Evolutionary conservation across 2,797 vertebrate species (phyloP), one percentile per base, ranked within the genome.

Genomic region (Clarias pachynema): DNA sequence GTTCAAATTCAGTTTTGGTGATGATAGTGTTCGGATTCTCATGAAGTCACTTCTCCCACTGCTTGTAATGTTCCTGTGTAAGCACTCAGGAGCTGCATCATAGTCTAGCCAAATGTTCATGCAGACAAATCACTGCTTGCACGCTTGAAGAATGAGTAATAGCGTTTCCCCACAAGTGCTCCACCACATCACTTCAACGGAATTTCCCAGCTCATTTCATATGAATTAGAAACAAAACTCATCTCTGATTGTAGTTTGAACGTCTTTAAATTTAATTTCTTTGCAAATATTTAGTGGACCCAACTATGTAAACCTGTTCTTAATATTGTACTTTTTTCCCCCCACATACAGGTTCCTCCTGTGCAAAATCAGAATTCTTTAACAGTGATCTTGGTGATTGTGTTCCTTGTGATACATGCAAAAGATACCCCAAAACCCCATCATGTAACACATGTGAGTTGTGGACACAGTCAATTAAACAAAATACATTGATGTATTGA

Each of bases 361-460:
- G 95, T 70, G 22, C 81, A 69, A 91, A 0, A n/a, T 91, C 86
- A 5, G 92, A 95, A 86, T 95, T 96, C 79, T 95, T 91, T 93
- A 96, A 91, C 90, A 88, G 90, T 1, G 95, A 96, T 79, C 26
- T 93, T 81, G 93, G 91, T 3, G 56, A 83, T 0, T 96, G 95
- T 63, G 84, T 96, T 68, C 87, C 93, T 2, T 96, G 95, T 85
- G 73, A 89, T 1, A 91, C 89, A 5, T 96, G 95, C 90, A 94
- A 93, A 87, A 89, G 94, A 87, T 96, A 93, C 85, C 95, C 95
- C 0, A 95, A 96, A 92, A 96, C 94, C 5, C 95, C 95, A 1
- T 95, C 93, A 0, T 96, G 95, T 90, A 94, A 95, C 92, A 95
- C 93, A 90, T 96, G 95, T 96, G 90, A 94, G 95, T 87, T 26